Evolutionary conservation across 53 echinoderm and acorn worm species (phyloP).

Genomic region (Hippasteria phrygiana): DNA sequence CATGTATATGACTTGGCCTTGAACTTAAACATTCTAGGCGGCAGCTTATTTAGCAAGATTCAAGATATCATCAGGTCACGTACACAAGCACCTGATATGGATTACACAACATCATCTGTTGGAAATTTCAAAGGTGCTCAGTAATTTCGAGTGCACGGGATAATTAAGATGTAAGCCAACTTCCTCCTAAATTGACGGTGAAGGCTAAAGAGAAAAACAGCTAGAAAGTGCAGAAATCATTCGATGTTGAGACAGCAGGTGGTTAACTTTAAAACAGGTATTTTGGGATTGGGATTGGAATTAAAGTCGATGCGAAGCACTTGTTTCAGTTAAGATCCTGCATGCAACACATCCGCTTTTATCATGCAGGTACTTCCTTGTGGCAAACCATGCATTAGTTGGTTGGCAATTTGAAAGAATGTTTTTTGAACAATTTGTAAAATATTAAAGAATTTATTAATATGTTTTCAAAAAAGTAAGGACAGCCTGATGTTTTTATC

Average conservation of each 20-base stretch:
- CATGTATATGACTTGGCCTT: constrained; percentile 35
- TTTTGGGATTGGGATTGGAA: no score
- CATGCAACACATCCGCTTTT: no score
- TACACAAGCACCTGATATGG: neutral
- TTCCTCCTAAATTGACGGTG: constrained; percentile 2
- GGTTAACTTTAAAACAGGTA: neutral
- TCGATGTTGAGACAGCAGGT: neutral
- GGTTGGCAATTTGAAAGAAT: no score
- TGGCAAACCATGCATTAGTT: no score
- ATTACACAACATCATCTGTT: neutral
- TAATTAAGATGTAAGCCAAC: constrained; percentile 33
- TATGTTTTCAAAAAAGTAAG: no score
- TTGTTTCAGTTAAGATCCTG: no score
- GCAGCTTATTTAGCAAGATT: neutral
- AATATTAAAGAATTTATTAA: no score
- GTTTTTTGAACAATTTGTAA: no score
- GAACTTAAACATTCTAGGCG: neutral
- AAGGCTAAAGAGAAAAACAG: neutral
- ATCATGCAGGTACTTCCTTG: no score
- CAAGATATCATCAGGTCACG: constrained; percentile 15
- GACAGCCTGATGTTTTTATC: no score
- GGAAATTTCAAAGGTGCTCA: neutral
- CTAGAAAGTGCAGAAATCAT: constrained; percentile 12
- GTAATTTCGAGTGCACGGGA: neutral
- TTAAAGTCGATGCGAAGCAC: no score